These are phyloP conservation scores for Nasonia longicornis DNA, from an alignment of 1,140 invertebrate species.

Conservation along the genomic window DNA sequence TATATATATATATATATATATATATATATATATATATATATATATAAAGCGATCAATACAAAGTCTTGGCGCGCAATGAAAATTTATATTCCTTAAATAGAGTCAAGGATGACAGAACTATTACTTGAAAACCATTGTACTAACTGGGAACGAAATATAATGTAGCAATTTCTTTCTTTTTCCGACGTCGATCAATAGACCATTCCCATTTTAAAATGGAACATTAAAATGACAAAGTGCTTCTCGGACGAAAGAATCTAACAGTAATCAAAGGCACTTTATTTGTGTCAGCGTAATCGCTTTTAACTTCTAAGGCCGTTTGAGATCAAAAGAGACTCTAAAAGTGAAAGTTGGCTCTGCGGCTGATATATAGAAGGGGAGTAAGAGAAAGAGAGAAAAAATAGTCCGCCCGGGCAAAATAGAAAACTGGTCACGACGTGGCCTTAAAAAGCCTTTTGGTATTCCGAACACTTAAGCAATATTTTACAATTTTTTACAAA, in stretches of 20 bases:
- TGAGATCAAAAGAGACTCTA: conserved; percentile 41
- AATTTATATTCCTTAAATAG: conserved; percentile 34
- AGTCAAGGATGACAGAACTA: background rate
- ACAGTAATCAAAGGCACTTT: conserved; percentile 39
- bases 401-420: conserved; percentile 2
- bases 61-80: conserved; percentile 1
- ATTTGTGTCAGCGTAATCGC: conserved; percentile 34
- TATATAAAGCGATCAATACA: too few relatives aligned
- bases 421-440: conserved; percentile 31
- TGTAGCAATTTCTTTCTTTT: conserved; percentile 21
- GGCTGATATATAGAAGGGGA: background rate
- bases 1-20: too few relatives aligned
- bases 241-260: conserved; percentile 30
- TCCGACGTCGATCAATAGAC: conserved; percentile 30
- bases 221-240: conserved; percentile 38
- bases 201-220: conserved; percentile 37
- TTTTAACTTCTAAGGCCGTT: conserved; percentile 39
- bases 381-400: conserved; percentile 23
- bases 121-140: background rate
- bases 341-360: conserved; percentile 39
- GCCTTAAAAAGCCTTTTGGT: conserved; percentile 33
- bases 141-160: conserved; percentile 35
- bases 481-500: background rate
- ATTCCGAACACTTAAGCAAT: background rate
- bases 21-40: too few relatives aligned